Base-by-base conservation (phyloP, 2,113 vertebrate genomes). In the Dissostichus mawsoni region DNA sequence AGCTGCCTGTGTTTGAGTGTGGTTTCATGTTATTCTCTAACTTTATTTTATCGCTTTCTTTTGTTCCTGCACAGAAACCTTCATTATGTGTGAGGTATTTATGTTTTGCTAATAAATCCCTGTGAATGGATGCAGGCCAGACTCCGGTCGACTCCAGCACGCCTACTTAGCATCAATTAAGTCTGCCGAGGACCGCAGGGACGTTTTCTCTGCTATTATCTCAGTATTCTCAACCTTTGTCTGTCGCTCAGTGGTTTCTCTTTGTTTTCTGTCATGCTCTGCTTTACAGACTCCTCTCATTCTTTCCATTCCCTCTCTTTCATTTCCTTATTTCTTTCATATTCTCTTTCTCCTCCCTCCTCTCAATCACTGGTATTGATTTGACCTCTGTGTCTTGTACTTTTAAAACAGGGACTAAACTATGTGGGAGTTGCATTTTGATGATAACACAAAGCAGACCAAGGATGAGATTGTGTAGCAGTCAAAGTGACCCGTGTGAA, bases 151-250 rank as follows among this genome's bases (percentile, higher is more conserved):
- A 29, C 47, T 66, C 64, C 47, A 68, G 17, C 33, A 69, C 23
- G 67, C 52, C 33, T n/a, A 16, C 65, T 68, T 68, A 52, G 25
- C 25, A 52, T 68, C 50, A 56, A 66, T 67, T 73, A 45, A 25
- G 73, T 76, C 75, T 56, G 72, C n/a, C 59, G 51, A 23, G 41
- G 14, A 63, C 69, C 1, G 18, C 29, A 16, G 70, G 25, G 55
- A 65, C 16, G 17, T 61, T 74, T 51, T 55, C 58, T 74, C 13
- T 20, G 44, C 47, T 4, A 44, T 36, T 50, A 14, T 62, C 67
- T 11, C n/a, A 14, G 17, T 41, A 16, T 41, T 48, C 56, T 17
- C 12, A 53, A 20, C 61, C 48, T 59, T 11, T 51, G 36, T 50
- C 17, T 44, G 48, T 14, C 8, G 13, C 57, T 56, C 16, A 44